Evolutionary conservation across 2,113 vertebrate genomes (phyloP), one percentile per base, ranked within the genome.

Genomic region (Thomomys bottae): DNA sequence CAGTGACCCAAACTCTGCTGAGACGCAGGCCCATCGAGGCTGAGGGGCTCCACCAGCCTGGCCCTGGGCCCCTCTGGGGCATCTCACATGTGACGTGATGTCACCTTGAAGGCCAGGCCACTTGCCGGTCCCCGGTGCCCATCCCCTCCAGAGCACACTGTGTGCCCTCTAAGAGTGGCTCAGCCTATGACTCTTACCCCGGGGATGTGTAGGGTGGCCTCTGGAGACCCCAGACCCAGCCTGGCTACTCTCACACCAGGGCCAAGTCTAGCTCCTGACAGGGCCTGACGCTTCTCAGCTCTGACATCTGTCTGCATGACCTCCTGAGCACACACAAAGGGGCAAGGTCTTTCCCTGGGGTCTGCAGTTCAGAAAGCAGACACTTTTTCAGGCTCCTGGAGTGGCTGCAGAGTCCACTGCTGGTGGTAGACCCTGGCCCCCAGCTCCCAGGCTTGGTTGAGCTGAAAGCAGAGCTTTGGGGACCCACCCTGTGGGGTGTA

Each of bases 351-450:
- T 94, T 59, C 64, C 87, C 83, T 93, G 61, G 90, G 77, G 87
- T 87, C 40, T 49, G 94, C 75, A 21, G n/a, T 64, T 92, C 94
- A 92, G 83, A 92, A 95, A 96, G 88, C 93, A 61, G 88, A 95
- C 98, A 97, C 97, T 98, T 98, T 98, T 94, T 98, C 89, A 84
- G 96, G 97, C 98, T 98, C 98, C 95, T 97, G 97, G 98, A 98
- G 98, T 98, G 98, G 98, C 98, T 98, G 97, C 97, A 98, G 97
- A 97, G 98, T 98, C 98, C 98, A 98, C 97, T 98, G 97, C 34
- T 72, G 17, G 98, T 98, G 98, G 98, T 98, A 98, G 98, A 98
- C 98, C 92, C 97, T 97, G 98, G 98, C 98, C 97, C 96, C 97
- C 97, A 97, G 98, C 97, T 97, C 97, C 96, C 98, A 98, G 98